phyloP scores from a whole-genome alignment of 2,797 vertebrate genomes.

The Meriones psammophilus region DNA sequence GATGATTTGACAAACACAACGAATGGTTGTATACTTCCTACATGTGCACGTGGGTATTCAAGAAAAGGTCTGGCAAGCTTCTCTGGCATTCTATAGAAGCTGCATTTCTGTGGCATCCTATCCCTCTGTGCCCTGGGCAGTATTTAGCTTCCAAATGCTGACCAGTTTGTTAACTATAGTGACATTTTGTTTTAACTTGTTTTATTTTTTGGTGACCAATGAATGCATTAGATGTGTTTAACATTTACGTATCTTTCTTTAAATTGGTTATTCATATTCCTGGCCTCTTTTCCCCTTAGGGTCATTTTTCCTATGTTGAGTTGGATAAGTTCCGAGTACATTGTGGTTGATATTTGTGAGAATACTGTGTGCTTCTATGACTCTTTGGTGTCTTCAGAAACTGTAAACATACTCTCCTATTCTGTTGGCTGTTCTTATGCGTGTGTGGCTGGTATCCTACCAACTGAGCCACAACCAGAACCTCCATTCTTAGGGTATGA shows the following conservation, averaged over 20 bases:
- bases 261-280: conserved; percentile 15
- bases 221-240: conserved; percentile 27
- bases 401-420: neutral
- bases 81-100: conserved; percentile 9
- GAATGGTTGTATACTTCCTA: neutral
- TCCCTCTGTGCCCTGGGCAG: neutral
- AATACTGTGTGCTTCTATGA: neutral
- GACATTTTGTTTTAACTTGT: conserved; percentile 32
- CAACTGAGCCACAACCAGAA: neutral
- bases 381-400: conserved; percentile 61
- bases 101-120: neutral
- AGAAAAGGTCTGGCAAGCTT: neutral
- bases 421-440: neutral
- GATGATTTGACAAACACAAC: neutral
- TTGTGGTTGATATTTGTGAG: neutral
- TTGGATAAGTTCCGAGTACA: neutral
- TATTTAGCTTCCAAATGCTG: neutral
- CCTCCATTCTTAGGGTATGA: conserved; percentile 26
- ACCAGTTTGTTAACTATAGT: conserved; percentile 1
- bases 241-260: conserved; percentile 28
- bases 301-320: neutral
- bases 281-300: neutral
- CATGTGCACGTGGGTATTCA: neutral
- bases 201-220: conserved; percentile 33
- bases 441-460: neutral